Evolutionary conservation across 1,140 invertebrate species (phyloP).

Genomic region (Pemphigus obesinymphae): DNA sequence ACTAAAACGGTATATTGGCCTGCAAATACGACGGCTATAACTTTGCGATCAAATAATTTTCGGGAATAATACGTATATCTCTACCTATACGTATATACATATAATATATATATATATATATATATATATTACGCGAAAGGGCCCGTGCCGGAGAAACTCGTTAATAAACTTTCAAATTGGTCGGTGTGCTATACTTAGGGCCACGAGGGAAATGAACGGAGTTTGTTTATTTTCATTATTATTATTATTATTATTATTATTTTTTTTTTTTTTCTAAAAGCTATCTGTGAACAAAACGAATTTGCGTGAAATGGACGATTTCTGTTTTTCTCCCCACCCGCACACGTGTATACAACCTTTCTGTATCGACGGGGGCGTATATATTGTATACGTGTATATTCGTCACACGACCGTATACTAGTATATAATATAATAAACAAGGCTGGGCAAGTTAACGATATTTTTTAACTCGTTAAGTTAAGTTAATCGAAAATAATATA

Average conservation of each 20-base stretch:
- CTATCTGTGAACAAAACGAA: neutral
- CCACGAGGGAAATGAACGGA: neutral
- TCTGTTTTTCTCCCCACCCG: neutral
- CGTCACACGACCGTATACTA: neutral
- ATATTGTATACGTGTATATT: no score
- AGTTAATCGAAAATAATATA: no score
- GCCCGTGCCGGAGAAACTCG: neutral
- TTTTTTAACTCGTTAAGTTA: no score
- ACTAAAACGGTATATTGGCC: neutral
- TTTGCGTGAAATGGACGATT: neutral
- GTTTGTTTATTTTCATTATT: no score
- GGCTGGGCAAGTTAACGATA: no score
- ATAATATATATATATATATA: no score
- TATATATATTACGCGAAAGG: no score
- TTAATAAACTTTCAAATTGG: constrained; percentile 27
- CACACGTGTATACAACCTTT: neutral
- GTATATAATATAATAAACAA: neutral
- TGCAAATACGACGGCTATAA: constrained; percentile 7
- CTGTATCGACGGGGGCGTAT: neutral
- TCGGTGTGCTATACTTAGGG: neutral
- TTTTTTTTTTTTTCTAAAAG: no score
- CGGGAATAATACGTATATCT: constrained; percentile 1
- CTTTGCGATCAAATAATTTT: constrained; percentile 36
- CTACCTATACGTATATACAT: no score
- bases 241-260: no score